Conservation (phyloP, 2,888 invertebrate genomes). For the Bellardia bayeri region DNA sequence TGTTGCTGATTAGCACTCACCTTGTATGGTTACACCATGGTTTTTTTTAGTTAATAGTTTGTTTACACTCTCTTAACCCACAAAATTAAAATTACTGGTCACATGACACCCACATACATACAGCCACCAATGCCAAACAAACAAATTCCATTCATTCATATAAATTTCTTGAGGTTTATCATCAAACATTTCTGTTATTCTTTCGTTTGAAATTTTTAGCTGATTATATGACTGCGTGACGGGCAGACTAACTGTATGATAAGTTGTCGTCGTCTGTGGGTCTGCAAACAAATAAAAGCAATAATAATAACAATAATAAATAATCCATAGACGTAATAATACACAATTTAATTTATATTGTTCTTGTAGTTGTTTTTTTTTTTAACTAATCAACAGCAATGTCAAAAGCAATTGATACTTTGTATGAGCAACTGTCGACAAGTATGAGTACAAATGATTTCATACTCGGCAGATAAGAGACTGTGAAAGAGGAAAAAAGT, state of each 20-base stretch:
- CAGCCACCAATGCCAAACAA: not conserved
- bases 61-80: constrained; percentile 24
- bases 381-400: constrained; percentile 48
- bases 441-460: constrained; percentile 28
- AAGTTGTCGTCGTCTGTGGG: constrained; percentile 55
- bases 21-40: too few species aligned
- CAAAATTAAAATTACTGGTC: not conserved
- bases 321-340: constrained; percentile 36
- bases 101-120: constrained; percentile 2
- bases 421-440: not conserved
- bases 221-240: constrained; percentile 37
- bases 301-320: constrained; percentile 34
- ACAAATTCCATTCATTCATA: constrained; percentile 15
- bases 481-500: not conserved
- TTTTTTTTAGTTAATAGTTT: not conserved
- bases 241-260: constrained; percentile 4
- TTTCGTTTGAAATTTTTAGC: constrained; percentile 7
- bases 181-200: constrained; percentile 8
- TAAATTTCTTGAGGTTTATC: constrained; percentile 21
- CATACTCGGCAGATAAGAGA: constrained; percentile 31
- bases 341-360: constrained; percentile 23
- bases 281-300: constrained; percentile 62
- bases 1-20: too few species aligned
- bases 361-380: constrained; percentile 10
- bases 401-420: constrained; percentile 51